These are phyloP conservation scores for Eurypyga helias DNA, from an alignment of 2,113 vertebrate genomes.

Conservation along the genomic window DNA sequence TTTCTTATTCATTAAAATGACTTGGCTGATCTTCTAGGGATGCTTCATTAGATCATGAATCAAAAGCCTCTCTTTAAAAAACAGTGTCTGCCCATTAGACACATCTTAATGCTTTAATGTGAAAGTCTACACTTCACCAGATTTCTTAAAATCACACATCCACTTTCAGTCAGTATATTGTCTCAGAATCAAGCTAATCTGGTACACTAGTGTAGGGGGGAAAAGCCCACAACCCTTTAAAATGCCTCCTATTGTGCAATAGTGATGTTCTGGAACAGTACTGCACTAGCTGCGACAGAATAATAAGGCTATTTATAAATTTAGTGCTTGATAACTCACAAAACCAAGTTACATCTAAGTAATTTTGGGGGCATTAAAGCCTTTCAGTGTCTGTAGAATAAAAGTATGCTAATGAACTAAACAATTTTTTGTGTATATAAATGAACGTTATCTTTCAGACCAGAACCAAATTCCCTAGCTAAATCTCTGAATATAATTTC, in stretches of 20 bases:
- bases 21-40: neutral
- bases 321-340: conserved; percentile 63
- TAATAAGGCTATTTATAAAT: conserved; percentile 63
- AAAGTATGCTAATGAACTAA: conserved; percentile 72
- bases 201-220: neutral
- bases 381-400: conserved; percentile 67
- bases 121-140: conserved; percentile 4
- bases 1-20: neutral
- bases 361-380: conserved; percentile 64
- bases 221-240: neutral
- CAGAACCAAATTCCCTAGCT: conserved; percentile 74
- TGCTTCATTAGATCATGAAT: neutral
- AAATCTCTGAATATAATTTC: conserved; percentile 72
- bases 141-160: conserved; percentile 8
- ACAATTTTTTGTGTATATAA: conserved; percentile 61
- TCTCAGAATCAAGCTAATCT: conserved; percentile 38
- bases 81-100: conserved; percentile 5
- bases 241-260: conserved; percentile 41
- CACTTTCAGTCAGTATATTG: neutral
- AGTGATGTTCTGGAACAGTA: conserved; percentile 12
- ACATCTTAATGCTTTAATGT: conserved; percentile 51
- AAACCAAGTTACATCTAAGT: conserved; percentile 63
- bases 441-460: conserved; percentile 76
- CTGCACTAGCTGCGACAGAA: neutral
- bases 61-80: neutral